Base-by-base conservation (phyloP, 2,797 vertebrate species). In the Syncerus caffer region DNA sequence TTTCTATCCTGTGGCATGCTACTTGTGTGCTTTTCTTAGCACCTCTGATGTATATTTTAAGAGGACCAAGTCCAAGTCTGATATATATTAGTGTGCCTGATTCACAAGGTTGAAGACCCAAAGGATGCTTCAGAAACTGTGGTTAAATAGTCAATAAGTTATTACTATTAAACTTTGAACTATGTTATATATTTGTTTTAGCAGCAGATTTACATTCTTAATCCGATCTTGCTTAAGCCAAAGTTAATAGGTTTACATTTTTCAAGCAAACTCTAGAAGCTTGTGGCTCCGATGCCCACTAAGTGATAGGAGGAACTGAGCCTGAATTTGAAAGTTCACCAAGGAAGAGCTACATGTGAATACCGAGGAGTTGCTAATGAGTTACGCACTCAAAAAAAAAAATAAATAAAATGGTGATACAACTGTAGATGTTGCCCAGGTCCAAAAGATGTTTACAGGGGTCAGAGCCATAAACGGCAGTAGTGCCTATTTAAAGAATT, bases 201-300 rank as follows among this genome's bases (percentile, higher is more conserved):
- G 64, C 21, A 93, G 74, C 76, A 86, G 86, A 91, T 94, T 92
- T 93, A 84, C 47, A 96, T 87, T 94, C 78, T 94, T 95, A 85
- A 83, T 95, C 94, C 23, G 45, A 88, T 83, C 74, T 96, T 78
- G 50, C 74, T 93, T 89, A 87, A 94, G 50, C 64, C 96, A 89
- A 96, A 96, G 92, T 94, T 50, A 95, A 94, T 79, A 89, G n/a
- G 57, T 55, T 90, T 89, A 74, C 34, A 89, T 91, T 93, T 96
- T 94, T 60, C 53, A 97, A 89, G 62, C 58, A 94, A 92, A 87
- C 16, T 91, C 38, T 82, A 86, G 64, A 89, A 95, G 50, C 29
- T 16, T 92, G n/a, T 60, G 89, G 93, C 57, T 94, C 88, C 90
- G 4, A n/a, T 79, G 57, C 45, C 60, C 93, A 45, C 50, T 89